These are phyloP conservation scores for Mus pahari DNA, from an alignment of 2,113 vertebrate genomes.

Conservation along the genomic window DNA sequence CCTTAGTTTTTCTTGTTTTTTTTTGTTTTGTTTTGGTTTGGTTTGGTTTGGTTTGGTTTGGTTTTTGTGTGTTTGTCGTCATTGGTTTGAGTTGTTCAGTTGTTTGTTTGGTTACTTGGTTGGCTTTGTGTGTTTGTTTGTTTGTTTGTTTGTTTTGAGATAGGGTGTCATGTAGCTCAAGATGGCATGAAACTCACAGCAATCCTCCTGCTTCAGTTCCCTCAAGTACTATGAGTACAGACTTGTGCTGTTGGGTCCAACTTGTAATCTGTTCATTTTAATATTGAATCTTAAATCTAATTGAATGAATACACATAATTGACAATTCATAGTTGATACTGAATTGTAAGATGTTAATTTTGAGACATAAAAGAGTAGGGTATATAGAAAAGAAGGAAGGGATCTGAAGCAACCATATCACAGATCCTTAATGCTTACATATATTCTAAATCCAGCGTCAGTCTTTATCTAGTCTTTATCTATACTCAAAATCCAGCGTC, in stretches of 20 bases:
- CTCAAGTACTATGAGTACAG: background rate
- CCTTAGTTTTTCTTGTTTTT: background rate
- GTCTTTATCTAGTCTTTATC: background rate
- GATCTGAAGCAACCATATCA: background rate
- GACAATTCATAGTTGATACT: background rate
- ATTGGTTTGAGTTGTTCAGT: too few relatives aligned
- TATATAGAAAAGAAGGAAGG: slow-evolving; percentile 10
- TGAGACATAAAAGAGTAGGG: background rate
- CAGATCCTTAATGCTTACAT: background rate
- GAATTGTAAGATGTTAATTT: background rate
- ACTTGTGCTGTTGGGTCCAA: background rate
- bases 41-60: background rate
- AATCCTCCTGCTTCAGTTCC: background rate
- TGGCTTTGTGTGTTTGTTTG: too few relatives aligned
- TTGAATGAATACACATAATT: background rate
- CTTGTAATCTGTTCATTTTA: slow-evolving; percentile 14
- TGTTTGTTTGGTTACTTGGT: background rate
- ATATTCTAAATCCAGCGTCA: slow-evolving; percentile 22
- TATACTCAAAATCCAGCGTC: slow-evolving; percentile 24
- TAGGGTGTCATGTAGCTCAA: background rate
- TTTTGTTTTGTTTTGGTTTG: background rate
- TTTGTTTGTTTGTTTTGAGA: background rate
- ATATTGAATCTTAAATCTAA: slow-evolving; percentile 21
- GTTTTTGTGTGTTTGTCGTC: background rate
- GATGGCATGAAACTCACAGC: background rate